Base-by-base conservation (phyloP, 2,797 vertebrate genomes). In the Semotilus atromaculatus region DNA sequence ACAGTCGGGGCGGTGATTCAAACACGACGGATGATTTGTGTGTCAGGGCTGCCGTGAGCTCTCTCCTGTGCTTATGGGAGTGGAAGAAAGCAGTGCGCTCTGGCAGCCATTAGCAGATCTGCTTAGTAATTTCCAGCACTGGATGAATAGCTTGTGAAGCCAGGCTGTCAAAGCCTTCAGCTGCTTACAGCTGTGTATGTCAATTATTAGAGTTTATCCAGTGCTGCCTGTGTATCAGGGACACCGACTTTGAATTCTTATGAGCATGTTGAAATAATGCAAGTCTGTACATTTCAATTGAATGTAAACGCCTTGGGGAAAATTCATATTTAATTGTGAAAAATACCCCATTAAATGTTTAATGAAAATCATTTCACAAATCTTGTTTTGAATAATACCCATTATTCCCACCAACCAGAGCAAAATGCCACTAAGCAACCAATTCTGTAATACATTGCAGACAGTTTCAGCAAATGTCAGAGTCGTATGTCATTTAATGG, bases 101-200 rank as follows among this genome's bases (percentile, higher is more conserved):
- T 55, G 23, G 40, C 78, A 82, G 85, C 81, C 72, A 79, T 80
- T 85, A 85, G 75, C 84, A 55, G 68, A 74, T 55, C 80, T 85
- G 87, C 81, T 79, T 23, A 81, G 71, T 80, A 82, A 87, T 88
- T 88, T 83, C 21, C 76, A 79, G 81, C 9, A 10, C 71, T 78
- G 80, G 66, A 66, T 85, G 75, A 89, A 85, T 72, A 81, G 86
- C 66, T 79, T n/a, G 64, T 60, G 70, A 86, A 86, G 80, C 58
- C 60, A 45, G 67, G 48, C 70, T 86, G 31, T 80, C 67, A 55
- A 67, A 88, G 58, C 51, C 68, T 74, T 79, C 26, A 79, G 74
- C 82, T 79, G 68, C 77, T 80, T 48, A 82, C 73, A 82, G 60
- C 62, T 11, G 58, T 48, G 29, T 26, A 60, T 68, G 73, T 21